phyloP scores from a whole-genome alignment of 1,140 invertebrate species.

The Palaemon carinicauda region DNA sequence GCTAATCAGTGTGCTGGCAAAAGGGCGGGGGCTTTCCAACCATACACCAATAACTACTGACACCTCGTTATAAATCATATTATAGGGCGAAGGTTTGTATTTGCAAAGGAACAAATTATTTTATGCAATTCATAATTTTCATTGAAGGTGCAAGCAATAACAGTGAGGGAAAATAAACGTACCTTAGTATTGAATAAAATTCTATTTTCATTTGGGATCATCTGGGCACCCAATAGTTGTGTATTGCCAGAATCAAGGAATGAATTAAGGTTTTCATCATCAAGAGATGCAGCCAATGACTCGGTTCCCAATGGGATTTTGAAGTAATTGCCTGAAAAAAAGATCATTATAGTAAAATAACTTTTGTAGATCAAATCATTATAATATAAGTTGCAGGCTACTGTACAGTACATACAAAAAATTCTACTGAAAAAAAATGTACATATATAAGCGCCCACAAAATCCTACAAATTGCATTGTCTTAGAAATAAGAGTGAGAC shows the following conservation, averaged over 20 bases:
- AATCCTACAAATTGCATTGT: too few relatives aligned
- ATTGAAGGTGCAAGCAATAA: neutral
- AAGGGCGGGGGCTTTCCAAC: too few relatives aligned
- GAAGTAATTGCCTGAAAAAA: slow-evolving; percentile 59
- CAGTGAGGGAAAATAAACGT: neutral
- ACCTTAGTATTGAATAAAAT: slow-evolving; percentile 59
- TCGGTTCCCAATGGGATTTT: slow-evolving; percentile 39
- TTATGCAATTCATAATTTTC: too few relatives aligned
- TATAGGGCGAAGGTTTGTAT: too few relatives aligned
- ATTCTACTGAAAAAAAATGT: neutral
- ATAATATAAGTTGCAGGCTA: too few relatives aligned
- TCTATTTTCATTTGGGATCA: slow-evolving; percentile 36
- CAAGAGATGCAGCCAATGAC: slow-evolving; percentile 24
- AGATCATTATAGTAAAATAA: neutral
- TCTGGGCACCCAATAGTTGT: slow-evolving; percentile 54
- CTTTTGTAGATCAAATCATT: neutral
- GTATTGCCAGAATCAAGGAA: slow-evolving; percentile 57
- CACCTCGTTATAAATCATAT: too few relatives aligned
- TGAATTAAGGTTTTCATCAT: slow-evolving; percentile 55
- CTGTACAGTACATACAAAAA: neutral
- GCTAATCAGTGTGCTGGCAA: too few relatives aligned
- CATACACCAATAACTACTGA: too few relatives aligned
- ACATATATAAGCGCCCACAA: too few relatives aligned
- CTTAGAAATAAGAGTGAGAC: too few relatives aligned
- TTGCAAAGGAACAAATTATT: too few relatives aligned